Base-by-base conservation (phyloP, 2,888 invertebrate species). In the Metalampra italica region DNA sequence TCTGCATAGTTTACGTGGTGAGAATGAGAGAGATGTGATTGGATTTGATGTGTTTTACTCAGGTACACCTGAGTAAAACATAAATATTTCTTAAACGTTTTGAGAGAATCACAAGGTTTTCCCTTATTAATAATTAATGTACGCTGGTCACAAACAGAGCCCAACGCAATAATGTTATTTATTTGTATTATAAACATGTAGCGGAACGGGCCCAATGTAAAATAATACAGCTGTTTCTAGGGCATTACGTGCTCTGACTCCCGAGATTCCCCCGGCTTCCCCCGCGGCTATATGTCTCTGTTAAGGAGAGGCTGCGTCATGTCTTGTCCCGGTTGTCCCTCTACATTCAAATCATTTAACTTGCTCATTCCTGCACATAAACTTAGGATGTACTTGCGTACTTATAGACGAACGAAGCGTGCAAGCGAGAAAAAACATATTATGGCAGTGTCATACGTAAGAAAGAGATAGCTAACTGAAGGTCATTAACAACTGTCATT, bases 221-320 rank as follows among this genome's bases (percentile, higher is more conserved):
- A 73, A 71, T 71, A 71, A 70, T 72, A 71, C 63, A 67, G 62
- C 61, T 66, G 62, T 56, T 69, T 60, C 62, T 62, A 57, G 54
- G 51, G 52, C 56, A 56, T 51, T 68, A 78, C 76, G 80, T 78
- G 76, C 52, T 53, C 53, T 43, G 72, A 68, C 57, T 76, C 36
- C 47, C 50, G 52, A 64, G 57, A 34, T 22, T n/a, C 29, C 3
- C 3, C 41, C n/a, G 29, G 41, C 14, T 14, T 14, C 39, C 36
- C n/a, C 45, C 40, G 38, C 50, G 51, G 52, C 50, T 52, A 53
- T 54, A 56, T 50, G 53, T 58, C 56, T 57, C 49, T 57, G 59
- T 58, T 54, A 62, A 54, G 49, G 46, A 50, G 41, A 13, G 46
- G 45, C 50, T 44, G 57, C 48, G 52, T 49, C 54, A 49, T 56